Base-by-base conservation (phyloP, 2,113 vertebrate species). In the Caranx melampygus region DNA sequence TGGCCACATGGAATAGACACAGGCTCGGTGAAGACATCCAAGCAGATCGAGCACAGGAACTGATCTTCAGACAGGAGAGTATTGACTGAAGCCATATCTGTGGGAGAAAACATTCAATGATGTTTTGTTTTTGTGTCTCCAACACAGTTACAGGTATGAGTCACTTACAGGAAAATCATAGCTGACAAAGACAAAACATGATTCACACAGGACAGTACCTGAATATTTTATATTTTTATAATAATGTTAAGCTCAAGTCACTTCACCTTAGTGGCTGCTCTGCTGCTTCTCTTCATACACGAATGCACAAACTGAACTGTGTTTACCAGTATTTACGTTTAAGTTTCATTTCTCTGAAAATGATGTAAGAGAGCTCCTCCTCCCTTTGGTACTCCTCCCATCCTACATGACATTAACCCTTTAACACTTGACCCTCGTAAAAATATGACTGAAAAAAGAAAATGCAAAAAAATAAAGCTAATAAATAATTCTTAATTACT, bases 1-100 rank as follows among this genome's bases (percentile, higher is more conserved):
- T 90, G 88, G 62, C 89, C 89, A 68, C 89, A 90, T 42, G 87
- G 88, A 21, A 81, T 72, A 31, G 88, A 83, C 40, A 89, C 84
- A 9, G 88, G 89, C 42, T 90, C 75, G 0, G 37, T 79, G 59
- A 85, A 89, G 8, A 92, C 26, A 0, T 90, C 87, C 49, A 85
- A 80, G 66, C 89, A 89, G 69, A 90, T 78, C 44, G 80, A 72
- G 58, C 89, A 89, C 45, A 34, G 51, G 75, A 90, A 72, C 72
- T 87, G 84, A 51, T 89, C 78, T 18, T 89, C 87, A 52, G 82
- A 82, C 52, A 81, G 51, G 52, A 70, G 66, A 37, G 20, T 49
- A 58, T 51, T 57, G 47, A 52, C 69, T 18, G 67, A 6, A 0
- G 87, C 85, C 90, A 90, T 90, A 6, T 74, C 79, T 83, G 47